Base-by-base conservation (phyloP, 2,888 invertebrate genomes). In the Timema podura region DNA sequence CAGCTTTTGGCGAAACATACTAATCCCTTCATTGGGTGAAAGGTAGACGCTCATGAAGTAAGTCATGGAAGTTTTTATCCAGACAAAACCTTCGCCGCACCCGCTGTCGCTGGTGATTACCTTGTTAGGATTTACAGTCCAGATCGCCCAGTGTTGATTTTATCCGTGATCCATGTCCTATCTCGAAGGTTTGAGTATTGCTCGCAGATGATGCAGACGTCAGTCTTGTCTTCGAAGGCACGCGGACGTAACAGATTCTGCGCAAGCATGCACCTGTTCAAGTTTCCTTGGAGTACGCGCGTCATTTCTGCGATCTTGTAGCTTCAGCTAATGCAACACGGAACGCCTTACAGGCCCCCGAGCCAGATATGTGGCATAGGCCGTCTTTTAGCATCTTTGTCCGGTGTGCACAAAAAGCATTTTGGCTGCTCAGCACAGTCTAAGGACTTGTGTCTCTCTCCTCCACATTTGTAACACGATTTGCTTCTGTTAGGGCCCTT, bases 351-450 rank as follows among this genome's bases (percentile, higher is more conserved):
- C 51, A 51, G 51, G 51, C 51, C 51, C 51, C 1, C 11, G 3
- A 51, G 51, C 11, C 51, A 51, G 51, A 51, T 11, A 51, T 51
- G 51, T 51, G 11, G 51, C 11, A 51, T 3, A 51, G 51, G 51
- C 51, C 30, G 30, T 30, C 30, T 30, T 30, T 30, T 30, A 30
- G 30, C 30, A 30, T 30, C 30, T 30, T 30, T 30, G 30, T 30
- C 30, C 30, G 30, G 30, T 30, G 30, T 30, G 30, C 30, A 30
- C 30, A 30, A 30, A 30, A 51, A 2, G 51, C 51, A 2, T 11
- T 51, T 51, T 51, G 51, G 51, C 51, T 51, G 51, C n/a, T 51
- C 51, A 51, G 51, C 51, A n/a, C 51, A 51, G 51, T 51, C 49
- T 51, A 3, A 1, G 51, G 51, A 51, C 3, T 51, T 51, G n/a